phyloP scores from a whole-genome alignment of 2,888 invertebrate genomes.

The Drosophila borborema region DNA sequence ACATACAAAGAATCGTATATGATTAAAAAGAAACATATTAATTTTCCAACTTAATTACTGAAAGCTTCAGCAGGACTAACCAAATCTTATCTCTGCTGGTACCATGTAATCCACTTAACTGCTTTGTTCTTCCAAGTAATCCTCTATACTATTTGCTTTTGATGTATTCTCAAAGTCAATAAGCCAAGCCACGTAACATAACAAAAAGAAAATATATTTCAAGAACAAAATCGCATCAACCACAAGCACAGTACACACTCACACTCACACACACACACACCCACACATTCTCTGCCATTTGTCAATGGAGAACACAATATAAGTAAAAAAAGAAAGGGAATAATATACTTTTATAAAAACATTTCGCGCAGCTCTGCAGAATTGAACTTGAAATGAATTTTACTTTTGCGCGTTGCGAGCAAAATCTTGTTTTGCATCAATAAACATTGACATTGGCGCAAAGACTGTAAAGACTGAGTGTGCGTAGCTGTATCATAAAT shows the following conservation, averaged over 20 bases:
- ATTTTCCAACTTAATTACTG: background rate
- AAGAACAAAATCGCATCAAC: constrained; percentile 13
- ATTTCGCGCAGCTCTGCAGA: constrained; percentile 22
- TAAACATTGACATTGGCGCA: constrained; percentile 73
- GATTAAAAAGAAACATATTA: background rate
- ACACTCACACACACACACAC: background rate
- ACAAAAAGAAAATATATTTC: constrained; percentile 13
- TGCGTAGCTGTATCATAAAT: constrained; percentile 32
- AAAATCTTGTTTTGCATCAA: constrained; percentile 77
- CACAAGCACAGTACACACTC: constrained; percentile 1
- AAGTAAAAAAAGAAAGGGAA: constrained; percentile 11
- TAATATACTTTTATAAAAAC: constrained; percentile 11
- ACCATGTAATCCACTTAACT: background rate
- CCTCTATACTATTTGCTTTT: background rate
- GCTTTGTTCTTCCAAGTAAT: background rate
- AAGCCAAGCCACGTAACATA: constrained; percentile 5
- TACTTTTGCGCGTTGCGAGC: constrained; percentile 35
- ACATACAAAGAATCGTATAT: background rate
- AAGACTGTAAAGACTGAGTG: constrained; percentile 5
- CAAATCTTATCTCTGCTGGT: background rate
- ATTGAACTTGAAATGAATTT: constrained; percentile 40
- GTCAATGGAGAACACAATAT: constrained; percentile 27
- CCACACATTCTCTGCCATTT: constrained; percentile 29
- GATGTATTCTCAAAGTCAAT: constrained; percentile 9
- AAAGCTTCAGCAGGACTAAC: background rate